These are phyloP conservation scores for Limenitis camilla DNA, from an alignment of 2,888 invertebrate genomes.

Conservation along the genomic window DNA sequence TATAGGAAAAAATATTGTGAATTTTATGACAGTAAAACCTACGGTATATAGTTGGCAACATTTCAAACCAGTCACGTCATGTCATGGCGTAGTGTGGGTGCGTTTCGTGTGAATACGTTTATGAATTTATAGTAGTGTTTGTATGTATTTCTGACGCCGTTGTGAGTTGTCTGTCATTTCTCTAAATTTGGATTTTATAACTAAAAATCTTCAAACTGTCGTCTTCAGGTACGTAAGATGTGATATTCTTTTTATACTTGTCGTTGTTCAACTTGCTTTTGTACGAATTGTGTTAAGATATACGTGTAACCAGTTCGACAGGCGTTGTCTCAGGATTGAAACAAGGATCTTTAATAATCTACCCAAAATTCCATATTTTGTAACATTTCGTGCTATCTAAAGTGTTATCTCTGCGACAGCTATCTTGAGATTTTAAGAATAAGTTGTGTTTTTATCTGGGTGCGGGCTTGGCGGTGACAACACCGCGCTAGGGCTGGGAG, in stretches of 20 bases:
- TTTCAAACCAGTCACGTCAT: constrained; percentile 48
- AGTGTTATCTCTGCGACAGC: constrained; percentile 46
- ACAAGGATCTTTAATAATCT: constrained; percentile 25
- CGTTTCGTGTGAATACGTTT: constrained; percentile 47
- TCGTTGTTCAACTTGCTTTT: constrained; percentile 10
- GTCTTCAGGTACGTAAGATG: constrained; percentile 58
- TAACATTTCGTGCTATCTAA: constrained; percentile 5
- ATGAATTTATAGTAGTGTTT: constrained; percentile 38
- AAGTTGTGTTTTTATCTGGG: constrained; percentile 51
- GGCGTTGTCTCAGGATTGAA: constrained; percentile 57
- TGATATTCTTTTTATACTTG: constrained; percentile 26
- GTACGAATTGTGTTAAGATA: constrained; percentile 9
- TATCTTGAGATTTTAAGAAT: constrained; percentile 52
- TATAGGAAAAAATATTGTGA: no score
- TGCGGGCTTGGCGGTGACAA: constrained; percentile 40
- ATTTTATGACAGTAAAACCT: not conserved
- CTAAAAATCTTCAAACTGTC: constrained; percentile 67
- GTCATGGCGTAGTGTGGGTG: constrained; percentile 51
- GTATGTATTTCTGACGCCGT: constrained; percentile 69
- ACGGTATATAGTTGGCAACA: constrained; percentile 10
- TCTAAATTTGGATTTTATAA: constrained; percentile 69
- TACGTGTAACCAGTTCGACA: constrained; percentile 47
- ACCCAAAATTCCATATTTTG: not conserved
- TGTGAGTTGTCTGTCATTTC: constrained; percentile 59
- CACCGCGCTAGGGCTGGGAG: constrained; percentile 30